A percentile compares a stretch with the other conserved stretches of the same genome.
Conservation (phyloP, 2,113 vertebrate species). For the Ophthalmolycus amberensis region DNA sequence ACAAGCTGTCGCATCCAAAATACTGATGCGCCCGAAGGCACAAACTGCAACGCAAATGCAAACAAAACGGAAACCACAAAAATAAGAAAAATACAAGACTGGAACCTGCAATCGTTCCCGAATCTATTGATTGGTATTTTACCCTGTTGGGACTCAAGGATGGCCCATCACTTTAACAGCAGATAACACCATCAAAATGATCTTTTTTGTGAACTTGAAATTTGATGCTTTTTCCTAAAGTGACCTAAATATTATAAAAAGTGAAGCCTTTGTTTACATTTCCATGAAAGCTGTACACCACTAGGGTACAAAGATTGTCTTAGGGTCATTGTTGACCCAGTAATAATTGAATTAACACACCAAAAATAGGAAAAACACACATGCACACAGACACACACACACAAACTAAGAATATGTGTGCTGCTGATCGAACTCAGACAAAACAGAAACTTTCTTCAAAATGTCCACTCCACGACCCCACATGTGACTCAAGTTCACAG, state of each 20-base stretch:
- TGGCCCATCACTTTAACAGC: not conserved
- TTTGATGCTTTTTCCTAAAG: not conserved
- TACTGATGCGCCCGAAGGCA: constrained; percentile 51
- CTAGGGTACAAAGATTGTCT: not conserved
- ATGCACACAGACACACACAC: not conserved
- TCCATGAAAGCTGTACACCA: no score
- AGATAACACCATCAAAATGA: not conserved
- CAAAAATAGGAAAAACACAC: not conserved
- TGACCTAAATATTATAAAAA: not conserved
- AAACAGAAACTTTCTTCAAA: not conserved
- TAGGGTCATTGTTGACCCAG: not conserved
- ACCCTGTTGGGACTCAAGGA: not conserved
- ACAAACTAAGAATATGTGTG: not conserved
- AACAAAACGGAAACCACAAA: constrained; percentile 14
- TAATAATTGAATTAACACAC: not conserved
- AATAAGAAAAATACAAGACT: not conserved
- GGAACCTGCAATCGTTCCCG: not conserved
- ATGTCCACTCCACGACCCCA: not conserved
- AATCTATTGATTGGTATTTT: not conserved
- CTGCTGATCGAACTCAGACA: no score
- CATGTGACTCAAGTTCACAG: no score
- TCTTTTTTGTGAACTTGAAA: not conserved
- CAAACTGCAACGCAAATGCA: constrained; percentile 47
- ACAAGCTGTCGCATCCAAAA: constrained; percentile 71
- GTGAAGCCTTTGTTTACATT: not conserved